These are phyloP conservation scores for Perccottus glenii DNA, from an alignment of 2,113 vertebrate genomes.

Conservation along the genomic window DNA sequence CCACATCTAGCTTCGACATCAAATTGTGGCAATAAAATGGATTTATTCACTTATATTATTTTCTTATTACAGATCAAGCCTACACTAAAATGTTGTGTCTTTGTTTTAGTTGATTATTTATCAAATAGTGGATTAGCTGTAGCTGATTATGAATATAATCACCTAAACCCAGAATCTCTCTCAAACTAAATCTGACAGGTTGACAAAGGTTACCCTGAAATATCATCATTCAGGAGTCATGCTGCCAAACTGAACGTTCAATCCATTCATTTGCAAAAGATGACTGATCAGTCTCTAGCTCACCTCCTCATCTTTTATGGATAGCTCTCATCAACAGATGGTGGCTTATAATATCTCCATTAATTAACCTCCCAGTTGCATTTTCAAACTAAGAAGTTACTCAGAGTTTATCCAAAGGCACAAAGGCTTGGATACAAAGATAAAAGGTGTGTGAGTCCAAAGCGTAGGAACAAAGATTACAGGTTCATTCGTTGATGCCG, in stretches of 20 bases:
- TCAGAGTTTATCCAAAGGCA: constrained; percentile 28
- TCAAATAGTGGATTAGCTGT: background rate
- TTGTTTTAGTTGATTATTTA: background rate
- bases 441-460: constrained; percentile 23
- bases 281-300: constrained; percentile 24
- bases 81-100: too few relatives aligned
- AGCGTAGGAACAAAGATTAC: constrained; percentile 34
- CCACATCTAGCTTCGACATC: background rate
- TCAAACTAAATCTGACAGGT: constrained; percentile 7
- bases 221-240: constrained; percentile 11
- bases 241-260: constrained; percentile 20
- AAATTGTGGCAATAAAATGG: too few relatives aligned
- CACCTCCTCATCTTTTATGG: constrained; percentile 19
- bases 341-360: constrained; percentile 25
- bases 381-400: constrained; percentile 31
- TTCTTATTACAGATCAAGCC: background rate
- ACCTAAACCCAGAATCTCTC: constrained; percentile 3
- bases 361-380: constrained; percentile 44
- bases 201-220: constrained; percentile 15
- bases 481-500: constrained; percentile 40
- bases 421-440: constrained; percentile 22
- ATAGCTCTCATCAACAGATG: constrained; percentile 31
- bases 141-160: constrained; percentile 5
- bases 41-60: too few relatives aligned
- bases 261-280: constrained; percentile 17